A percentile compares a stretch with the other conserved stretches of the same genome.
These are phyloP conservation scores for Nothoprocta pentlandii DNA, from an alignment of 2,113 vertebrate species.

Conservation along the genomic window DNA sequence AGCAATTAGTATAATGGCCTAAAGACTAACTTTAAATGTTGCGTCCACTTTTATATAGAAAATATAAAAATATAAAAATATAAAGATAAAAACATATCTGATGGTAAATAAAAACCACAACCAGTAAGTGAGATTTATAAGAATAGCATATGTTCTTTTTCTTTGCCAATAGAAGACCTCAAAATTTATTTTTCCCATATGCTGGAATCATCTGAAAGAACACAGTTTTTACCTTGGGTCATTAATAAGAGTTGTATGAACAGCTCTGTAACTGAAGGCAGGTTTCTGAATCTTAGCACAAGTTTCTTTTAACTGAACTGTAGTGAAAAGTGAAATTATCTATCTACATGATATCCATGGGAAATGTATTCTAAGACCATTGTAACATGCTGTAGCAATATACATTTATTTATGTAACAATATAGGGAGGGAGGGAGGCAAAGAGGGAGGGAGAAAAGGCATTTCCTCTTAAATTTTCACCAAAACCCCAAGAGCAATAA, in stretches of 20 bases:
- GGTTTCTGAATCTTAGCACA: conserved; percentile 46
- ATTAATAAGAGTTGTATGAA: conserved; percentile 43
- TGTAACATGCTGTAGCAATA: not conserved
- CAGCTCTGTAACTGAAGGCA: conserved; percentile 44
- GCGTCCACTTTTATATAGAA: not conserved
- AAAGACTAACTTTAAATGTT: not conserved
- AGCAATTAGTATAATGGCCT: not conserved
- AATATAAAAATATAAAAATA: too few species aligned
- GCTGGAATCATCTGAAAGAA: conserved; percentile 52
- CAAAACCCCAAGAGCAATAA: not conserved
- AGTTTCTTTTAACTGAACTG: not conserved
- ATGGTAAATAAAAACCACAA: conserved; percentile 45
- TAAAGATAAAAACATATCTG: not conserved
- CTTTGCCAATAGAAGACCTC: conserved; percentile 67
- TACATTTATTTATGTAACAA: too few species aligned
- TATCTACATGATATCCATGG: not conserved
- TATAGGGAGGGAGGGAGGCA: too few species aligned
- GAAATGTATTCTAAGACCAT: not conserved
- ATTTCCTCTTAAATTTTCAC: not conserved
- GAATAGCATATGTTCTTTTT: conserved; percentile 68
- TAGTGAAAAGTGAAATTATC: not conserved
- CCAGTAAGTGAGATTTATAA: conserved; percentile 48
- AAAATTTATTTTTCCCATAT: conserved; percentile 69
- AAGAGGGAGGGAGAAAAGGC: too few species aligned
- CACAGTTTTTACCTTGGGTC: conserved; percentile 65